Evolutionary conservation across 2,113 vertebrate species (phyloP), one percentile per base, ranked within the genome.

Genomic region (Peromyscus californicus): DNA sequence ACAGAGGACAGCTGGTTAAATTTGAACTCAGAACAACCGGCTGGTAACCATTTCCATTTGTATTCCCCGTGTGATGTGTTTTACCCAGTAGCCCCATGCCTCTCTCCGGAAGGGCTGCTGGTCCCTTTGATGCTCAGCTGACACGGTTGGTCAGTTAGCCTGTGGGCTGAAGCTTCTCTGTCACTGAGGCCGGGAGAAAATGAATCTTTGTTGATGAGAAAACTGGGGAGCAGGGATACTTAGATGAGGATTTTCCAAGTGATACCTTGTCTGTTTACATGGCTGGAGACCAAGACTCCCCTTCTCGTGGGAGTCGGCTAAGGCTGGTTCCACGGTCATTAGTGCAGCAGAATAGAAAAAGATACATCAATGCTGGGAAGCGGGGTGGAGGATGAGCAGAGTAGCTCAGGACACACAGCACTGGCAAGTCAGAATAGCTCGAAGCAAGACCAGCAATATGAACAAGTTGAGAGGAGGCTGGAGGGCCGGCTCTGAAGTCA

Each of bases 1-100:
- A 79, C 29, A 96, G 2, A 63, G 63, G 39, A 80, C 33, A 70
- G 19, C 1, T 7, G 36, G 45, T 88, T 92, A 61, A 90, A 59
- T 67, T 42, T 75, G n/a, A 76, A 93, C 89, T 91, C 65, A 91
- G 48, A 90, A 48, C 63, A 86, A 36, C 21, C 21, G 93, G 33
- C 89, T 42, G 70, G 72, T 74, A 70, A 51, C 79, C 51, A 8
- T 80, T 61, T 74, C 51, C 24, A 6, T 74, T 7, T 17, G 10
- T 63, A 26, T 89, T 42, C 63, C 19, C 31, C 31, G 3, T 21
- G 33, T 59, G 59, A 70, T 83, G 19, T 78, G 57, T 76, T 93
- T 93, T 90, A 69, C 78, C 45, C 88, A 13, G 16, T 5, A 94
- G 57, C 7, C 36, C 36, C 67, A 36, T 1, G 39, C 45, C 74